These are phyloP conservation scores for Epinephelus malabaricus DNA, from an alignment of 2,797 vertebrate genomes.

Conservation along the genomic window DNA sequence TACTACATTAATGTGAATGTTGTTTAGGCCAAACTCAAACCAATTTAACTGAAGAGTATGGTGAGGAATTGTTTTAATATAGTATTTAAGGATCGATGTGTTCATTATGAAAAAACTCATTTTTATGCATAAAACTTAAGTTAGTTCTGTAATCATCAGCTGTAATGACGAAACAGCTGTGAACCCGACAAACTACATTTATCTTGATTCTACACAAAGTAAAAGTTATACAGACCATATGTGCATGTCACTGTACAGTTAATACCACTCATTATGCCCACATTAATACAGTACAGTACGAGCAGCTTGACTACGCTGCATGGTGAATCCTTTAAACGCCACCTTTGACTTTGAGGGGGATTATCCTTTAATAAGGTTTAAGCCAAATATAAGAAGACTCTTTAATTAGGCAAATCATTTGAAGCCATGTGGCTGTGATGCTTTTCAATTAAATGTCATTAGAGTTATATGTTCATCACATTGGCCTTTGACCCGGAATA, in stretches of 20 bases:
- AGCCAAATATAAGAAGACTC: slow-evolving; percentile 64
- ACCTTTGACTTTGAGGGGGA: slow-evolving; percentile 71
- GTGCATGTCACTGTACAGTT: neutral
- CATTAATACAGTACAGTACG: neutral
- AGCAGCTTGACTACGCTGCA: slow-evolving; percentile 19
- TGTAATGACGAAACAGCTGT: neutral
- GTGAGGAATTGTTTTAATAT: neutral
- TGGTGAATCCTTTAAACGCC: slow-evolving; percentile 63
- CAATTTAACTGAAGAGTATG: neutral
- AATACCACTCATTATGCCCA: neutral
- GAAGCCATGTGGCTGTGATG: slow-evolving; percentile 51
- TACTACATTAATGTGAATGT: neutral
- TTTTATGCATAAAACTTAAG: neutral
- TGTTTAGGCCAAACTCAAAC: neutral
- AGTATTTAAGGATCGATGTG: neutral
- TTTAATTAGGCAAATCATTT: slow-evolving; percentile 74
- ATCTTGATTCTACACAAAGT: neutral
- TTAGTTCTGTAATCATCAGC: neutral
- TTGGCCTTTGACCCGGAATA: slow-evolving; percentile 41
- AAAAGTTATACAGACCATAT: neutral
- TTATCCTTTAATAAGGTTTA: slow-evolving; percentile 76
- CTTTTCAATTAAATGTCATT: slow-evolving; percentile 69
- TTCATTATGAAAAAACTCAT: neutral
- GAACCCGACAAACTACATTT: neutral
- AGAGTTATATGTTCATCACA: slow-evolving; percentile 52